Percentiles rank a stretch among this genome's conserved stretches.
Evolutionary conservation across 2,888 invertebrate genomes (phyloP).

Genomic region (Thera britannica): DNA sequence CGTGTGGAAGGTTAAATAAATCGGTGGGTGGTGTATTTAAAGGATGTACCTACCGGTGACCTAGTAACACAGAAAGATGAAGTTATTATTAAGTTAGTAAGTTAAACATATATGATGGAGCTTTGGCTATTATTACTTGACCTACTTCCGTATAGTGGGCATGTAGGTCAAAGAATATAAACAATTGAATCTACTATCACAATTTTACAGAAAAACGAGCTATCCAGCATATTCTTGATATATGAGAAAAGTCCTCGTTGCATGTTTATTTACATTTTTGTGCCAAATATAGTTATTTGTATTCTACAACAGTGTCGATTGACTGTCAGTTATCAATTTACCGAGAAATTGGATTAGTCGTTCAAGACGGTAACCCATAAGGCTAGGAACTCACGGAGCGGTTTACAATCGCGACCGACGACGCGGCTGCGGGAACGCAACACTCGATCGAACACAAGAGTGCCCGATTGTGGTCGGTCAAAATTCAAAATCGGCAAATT

Average conservation of each 20-base stretch:
- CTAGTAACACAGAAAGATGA: slow-evolving; percentile 35
- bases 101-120: not conserved
- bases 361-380: slow-evolving; percentile 9
- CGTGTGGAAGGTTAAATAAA: slow-evolving; percentile 26
- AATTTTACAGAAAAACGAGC: too few species aligned
- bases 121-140: slow-evolving; percentile 1
- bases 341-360: slow-evolving; percentile 7
- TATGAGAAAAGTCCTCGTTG: too few species aligned
- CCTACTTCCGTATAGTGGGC: not conserved
- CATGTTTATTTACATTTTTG: too few species aligned
- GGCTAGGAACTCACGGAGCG: too few species aligned
- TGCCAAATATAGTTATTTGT: not conserved
- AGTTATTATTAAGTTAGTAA: slow-evolving; percentile 22
- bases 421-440: too few species aligned
- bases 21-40: slow-evolving; percentile 27
- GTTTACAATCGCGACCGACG: too few species aligned
- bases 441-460: too few species aligned
- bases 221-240: too few species aligned
- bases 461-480: too few species aligned
- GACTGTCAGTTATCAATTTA: not conserved
- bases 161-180: not conserved
- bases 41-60: slow-evolving; percentile 23
- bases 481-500: too few species aligned
- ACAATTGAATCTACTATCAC: too few species aligned
- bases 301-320: not conserved